Base-by-base conservation (phyloP, 2,113 vertebrate genomes). In the Trematomus loennbergii region DNA sequence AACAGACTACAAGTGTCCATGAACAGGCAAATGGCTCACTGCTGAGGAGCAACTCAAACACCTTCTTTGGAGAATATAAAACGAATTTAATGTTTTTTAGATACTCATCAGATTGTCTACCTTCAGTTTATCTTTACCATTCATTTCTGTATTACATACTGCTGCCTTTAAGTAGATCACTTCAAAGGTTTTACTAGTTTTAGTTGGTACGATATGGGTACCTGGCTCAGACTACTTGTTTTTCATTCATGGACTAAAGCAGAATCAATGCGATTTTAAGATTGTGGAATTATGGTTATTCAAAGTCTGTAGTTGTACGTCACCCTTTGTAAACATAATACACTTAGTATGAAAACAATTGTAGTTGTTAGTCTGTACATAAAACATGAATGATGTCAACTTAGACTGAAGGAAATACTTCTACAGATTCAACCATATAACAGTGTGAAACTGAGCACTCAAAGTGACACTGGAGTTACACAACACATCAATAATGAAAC, bases 31-130 rank as follows among this genome's bases (percentile, higher is more conserved):
- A 40, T 40, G 33, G 52, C 17, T 25, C 49, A 59, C 29, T 25
- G 48, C 12, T 11, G 73, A 52, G 10, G 17, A 15, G 49, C 18
- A 52, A 43, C 16, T n/a, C n/a, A 29, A 45, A 46, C 20, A 58
- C 45, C 13, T 10, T 63, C 40, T 50, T 65, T 50, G 50, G 52
- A 43, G 17, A 20, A 33, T 6, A 17, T 9, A n/a, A 36, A 46
- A 63, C 10, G 12, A 9, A 67, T 67, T 49, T 70, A 5, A 57
- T 62, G 36, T 36, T 78, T 78, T 74, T 78, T 74, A 58, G 48
- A 50, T 18, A 50, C 20, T 29, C 55, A 62, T 63, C n/a, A 16
- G 17, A 3, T 11, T 25, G 18, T 45, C 22, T 15, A 33, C 20
- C 45, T 43, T 68, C 16, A 54, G 18, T 45, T 40, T 15, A 20